Conservation (phyloP, 2,888 invertebrate species). For the Caenorhabditis afra region DNA sequence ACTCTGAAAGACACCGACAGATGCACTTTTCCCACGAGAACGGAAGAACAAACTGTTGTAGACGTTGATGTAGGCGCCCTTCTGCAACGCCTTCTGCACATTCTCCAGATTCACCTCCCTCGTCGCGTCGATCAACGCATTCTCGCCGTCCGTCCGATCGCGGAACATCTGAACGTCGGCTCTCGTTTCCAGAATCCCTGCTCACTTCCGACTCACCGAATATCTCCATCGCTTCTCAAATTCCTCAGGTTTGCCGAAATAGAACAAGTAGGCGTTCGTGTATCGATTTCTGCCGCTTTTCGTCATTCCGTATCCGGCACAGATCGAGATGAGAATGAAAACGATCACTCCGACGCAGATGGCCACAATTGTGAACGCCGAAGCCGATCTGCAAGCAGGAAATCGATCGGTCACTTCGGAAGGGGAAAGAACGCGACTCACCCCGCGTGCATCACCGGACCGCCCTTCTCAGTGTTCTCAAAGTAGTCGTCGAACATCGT, state of each 20-base stretch:
- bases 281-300: background rate
- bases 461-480: too few relatives aligned
- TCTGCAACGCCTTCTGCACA: conserved; percentile 4
- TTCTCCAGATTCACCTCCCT: conserved; percentile 16
- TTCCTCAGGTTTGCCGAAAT: background rate
- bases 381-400: background rate
- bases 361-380: background rate
- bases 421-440: too few relatives aligned
- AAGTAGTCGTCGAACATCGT: too few relatives aligned
- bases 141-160: conserved; percentile 18
- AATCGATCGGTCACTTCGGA: background rate
- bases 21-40: background rate
- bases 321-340: background rate
- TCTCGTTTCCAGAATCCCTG: background rate
- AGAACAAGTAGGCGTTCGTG: background rate
- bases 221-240: conserved; percentile 4
- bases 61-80: conserved; percentile 11
- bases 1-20: conserved; percentile 1
- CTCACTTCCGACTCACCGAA: background rate
- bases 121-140: conserved; percentile 13
- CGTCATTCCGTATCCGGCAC: background rate
- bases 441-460: too few relatives aligned
- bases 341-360: background rate
- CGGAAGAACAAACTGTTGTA: conserved; percentile 13
- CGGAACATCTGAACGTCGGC: conserved; percentile 7